A percentile compares a stretch with the other conserved stretches of the same genome.
These are phyloP conservation scores for Hofmannophila pseudospretella DNA, from an alignment of 2,888 invertebrate species.

Conservation along the genomic window DNA sequence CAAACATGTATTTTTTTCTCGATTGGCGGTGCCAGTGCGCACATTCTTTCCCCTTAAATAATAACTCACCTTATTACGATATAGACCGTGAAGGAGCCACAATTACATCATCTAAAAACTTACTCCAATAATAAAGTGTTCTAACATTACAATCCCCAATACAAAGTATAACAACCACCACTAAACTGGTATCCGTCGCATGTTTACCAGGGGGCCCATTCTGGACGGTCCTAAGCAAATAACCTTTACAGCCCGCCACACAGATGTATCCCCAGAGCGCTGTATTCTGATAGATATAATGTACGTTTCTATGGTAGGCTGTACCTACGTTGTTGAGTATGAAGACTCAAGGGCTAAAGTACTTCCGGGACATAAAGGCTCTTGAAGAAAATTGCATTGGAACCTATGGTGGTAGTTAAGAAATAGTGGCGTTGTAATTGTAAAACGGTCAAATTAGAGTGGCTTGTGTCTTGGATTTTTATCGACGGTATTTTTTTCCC, in stretches of 20 bases:
- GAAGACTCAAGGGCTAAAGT: neutral
- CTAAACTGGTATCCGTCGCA: neutral
- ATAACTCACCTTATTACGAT: too few relatives aligned
- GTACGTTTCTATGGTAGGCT: neutral
- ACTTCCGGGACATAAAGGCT: neutral
- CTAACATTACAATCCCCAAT: neutral
- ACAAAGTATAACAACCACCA: neutral
- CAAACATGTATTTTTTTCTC: too few relatives aligned
- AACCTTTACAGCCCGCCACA: slow-evolving; percentile 14
- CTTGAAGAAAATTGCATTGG: neutral
- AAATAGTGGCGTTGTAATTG: too few relatives aligned
- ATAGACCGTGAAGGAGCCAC: too few relatives aligned
- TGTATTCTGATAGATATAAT: neutral
- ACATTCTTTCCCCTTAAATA: too few relatives aligned
- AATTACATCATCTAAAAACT: too few relatives aligned
- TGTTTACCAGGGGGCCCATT: slow-evolving; percentile 20
- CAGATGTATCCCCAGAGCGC: neutral
- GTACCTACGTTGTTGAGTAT: neutral
- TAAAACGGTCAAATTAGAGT: too few relatives aligned
- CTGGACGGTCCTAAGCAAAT: slow-evolving; percentile 38
- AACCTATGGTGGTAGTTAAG: too few relatives aligned
- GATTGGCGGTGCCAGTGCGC: too few relatives aligned
- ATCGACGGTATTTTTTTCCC: too few relatives aligned
- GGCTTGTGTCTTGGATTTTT: too few relatives aligned
- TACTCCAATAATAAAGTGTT: too few relatives aligned